Percentiles rank a stretch among this genome's conserved stretches.
These are phyloP conservation scores for Periophthalmus modestus DNA, from an alignment of 2,113 vertebrate species.

Conservation along the genomic window DNA sequence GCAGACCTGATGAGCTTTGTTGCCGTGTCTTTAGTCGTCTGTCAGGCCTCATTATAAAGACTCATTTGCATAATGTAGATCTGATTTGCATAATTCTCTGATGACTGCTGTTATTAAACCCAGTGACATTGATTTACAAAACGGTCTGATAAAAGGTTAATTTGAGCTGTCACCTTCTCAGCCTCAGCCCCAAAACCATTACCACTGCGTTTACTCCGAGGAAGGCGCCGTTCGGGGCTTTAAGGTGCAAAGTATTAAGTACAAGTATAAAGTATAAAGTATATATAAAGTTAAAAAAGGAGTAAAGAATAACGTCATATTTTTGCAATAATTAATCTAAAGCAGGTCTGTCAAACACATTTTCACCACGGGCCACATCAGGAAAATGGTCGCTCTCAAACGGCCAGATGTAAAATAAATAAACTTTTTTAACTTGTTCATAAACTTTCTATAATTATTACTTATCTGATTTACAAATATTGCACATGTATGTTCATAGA, in stretches of 20 bases:
- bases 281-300: background rate
- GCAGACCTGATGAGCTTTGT: background rate
- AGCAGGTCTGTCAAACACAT: too few species aligned
- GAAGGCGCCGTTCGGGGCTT: background rate
- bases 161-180: background rate
- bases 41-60: slow-evolving; percentile 3
- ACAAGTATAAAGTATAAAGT: too few species aligned
- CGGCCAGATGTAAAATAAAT: too few species aligned
- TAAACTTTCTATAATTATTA: too few species aligned
- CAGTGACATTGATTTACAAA: slow-evolving; percentile 7
- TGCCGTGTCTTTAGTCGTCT: background rate
- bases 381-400: too few species aligned
- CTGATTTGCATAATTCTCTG: slow-evolving; percentile 8
- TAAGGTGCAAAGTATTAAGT: background rate
- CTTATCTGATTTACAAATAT: too few species aligned
- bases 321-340: too few species aligned
- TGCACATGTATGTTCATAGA: too few species aligned
- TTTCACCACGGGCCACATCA: too few species aligned
- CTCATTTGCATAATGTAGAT: background rate
- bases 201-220: background rate
- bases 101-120: slow-evolving; percentile 3
- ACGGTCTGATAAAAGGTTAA: slow-evolving; percentile 3
- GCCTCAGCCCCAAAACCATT: background rate
- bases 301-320: background rate
- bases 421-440: too few species aligned